These are phyloP conservation scores for Lycocerus yunnanus DNA, from an alignment of 2,888 invertebrate genomes.

Conservation along the genomic window DNA sequence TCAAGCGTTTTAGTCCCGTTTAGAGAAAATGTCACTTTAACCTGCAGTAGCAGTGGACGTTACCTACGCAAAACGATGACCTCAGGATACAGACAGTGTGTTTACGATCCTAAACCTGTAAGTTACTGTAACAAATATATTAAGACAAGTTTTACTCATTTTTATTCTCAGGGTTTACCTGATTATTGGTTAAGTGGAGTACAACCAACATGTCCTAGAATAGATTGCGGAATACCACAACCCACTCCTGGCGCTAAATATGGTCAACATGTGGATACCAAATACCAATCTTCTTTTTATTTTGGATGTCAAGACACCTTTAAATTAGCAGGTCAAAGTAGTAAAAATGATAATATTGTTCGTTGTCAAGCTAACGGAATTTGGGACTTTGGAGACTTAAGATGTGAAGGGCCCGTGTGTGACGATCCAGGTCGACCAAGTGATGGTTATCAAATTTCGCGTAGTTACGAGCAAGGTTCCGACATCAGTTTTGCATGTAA, in stretches of 20 bases:
- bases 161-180: constrained; percentile 69
- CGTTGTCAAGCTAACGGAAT: constrained; percentile 89
- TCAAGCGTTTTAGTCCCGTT: constrained; percentile 86
- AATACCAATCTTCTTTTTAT: constrained; percentile 91
- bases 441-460: constrained; percentile 85
- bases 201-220: constrained; percentile 83
- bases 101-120: constrained; percentile 86
- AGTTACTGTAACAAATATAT: background rate
- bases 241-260: constrained; percentile 94
- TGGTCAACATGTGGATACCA: constrained; percentile 84
- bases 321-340: constrained; percentile 90
- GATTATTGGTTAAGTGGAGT: constrained; percentile 91
- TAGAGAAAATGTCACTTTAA: constrained; percentile 86
- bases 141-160: background rate
- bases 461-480: constrained; percentile 86
- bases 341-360: constrained; percentile 89
- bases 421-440: constrained; percentile 94
- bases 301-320: constrained; percentile 97
- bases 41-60: constrained; percentile 78
- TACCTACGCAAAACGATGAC: constrained; percentile 80
- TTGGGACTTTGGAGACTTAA: constrained; percentile 96
- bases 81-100: constrained; percentile 89
- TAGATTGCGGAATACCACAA: constrained; percentile 89
- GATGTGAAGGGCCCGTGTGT: constrained; percentile 96
- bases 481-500: constrained; percentile 90